Base-by-base conservation (phyloP, 1,140 invertebrate species). In the Drusus annulatus region DNA sequence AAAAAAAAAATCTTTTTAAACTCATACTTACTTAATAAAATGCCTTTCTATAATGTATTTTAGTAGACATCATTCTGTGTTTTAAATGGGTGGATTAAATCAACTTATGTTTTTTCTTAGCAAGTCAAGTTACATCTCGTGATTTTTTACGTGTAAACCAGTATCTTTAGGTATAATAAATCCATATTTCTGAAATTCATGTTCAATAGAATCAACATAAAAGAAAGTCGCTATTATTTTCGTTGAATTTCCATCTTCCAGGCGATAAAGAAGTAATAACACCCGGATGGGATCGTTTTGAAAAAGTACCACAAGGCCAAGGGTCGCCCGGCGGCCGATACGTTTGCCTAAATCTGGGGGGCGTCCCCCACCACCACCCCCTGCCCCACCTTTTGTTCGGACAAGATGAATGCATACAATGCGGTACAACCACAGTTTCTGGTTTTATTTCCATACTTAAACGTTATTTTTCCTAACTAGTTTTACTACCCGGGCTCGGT, bases 211-310 rank as follows among this genome's bases (percentile, higher is more conserved):
- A 78, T 69, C 45, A 71, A 78, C 65, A 36, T 78, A 69, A 45
- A 45, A 45, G 62, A 76, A 74, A 2, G 69, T 45, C 60, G 77
- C 56, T 69, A 60, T 31, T 69, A 77, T 82, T 82, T 73, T 78
- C 15, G 17, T 50, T 75, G 81, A 82, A 82, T 82, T 82, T 82
- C 81, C 81, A 82, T 82, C 78, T 75, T 28, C 62, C 50, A 45
- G 36, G 79, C 52, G 73, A 82, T 82, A 82, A 83, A 81, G 82
- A 83, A 83, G 81, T 83, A 83, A 83, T 45, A 45, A 83, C 81
- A 81, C 78, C 63, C 82, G 80, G 82, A 83, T 83, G 80, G 82
- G 79, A 83, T 83, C 79, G 80, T 83, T 83, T 83, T 83, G 82
- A 83, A 80, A 83, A 83, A 83, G 73, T 83, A 80, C 76, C 80